phyloP scores from a whole-genome alignment of 2,113 vertebrate species.

The Aythya baeri region DNA sequence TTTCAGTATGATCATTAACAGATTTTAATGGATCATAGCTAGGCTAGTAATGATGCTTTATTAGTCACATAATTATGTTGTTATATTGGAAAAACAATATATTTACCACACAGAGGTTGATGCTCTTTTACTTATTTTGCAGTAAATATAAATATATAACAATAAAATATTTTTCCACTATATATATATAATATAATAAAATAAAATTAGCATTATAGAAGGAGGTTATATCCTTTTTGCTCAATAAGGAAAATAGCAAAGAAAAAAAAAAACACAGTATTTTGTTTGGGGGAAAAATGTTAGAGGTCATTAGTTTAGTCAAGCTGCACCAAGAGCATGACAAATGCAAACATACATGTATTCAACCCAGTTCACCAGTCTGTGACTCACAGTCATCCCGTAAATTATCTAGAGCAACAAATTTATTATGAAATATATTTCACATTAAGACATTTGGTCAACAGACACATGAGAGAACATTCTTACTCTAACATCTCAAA shows the following conservation, averaged over 20 bases:
- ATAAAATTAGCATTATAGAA: background rate
- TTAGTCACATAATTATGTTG: background rate
- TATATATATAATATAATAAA: too few species aligned
- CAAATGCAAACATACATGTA: constrained; percentile 1
- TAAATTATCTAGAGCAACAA: constrained; percentile 39
- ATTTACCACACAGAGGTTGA: accelerated
- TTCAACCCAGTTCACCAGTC: constrained; percentile 25
- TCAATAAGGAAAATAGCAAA: background rate
- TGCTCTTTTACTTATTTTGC: background rate
- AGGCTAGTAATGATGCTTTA: background rate
- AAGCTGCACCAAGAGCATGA: constrained; percentile 5
- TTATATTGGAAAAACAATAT: background rate
- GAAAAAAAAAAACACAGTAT: background rate
- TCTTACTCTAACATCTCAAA: background rate
- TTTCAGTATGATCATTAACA: background rate
- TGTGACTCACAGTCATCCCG: constrained; percentile 8
- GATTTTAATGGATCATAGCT: background rate
- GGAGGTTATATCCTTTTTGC: background rate
- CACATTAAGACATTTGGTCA: background rate
- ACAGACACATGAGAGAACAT: constrained; percentile 1
- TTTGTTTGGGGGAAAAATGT: background rate
- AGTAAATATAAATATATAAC: background rate
- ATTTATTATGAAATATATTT: constrained; percentile 19
- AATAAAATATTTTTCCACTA: too few species aligned
- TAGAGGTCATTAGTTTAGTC: constrained; percentile 15